These are phyloP conservation scores for Hipparchia sbordonii DNA, from an alignment of 2,888 invertebrate species.

Conservation along the genomic window DNA sequence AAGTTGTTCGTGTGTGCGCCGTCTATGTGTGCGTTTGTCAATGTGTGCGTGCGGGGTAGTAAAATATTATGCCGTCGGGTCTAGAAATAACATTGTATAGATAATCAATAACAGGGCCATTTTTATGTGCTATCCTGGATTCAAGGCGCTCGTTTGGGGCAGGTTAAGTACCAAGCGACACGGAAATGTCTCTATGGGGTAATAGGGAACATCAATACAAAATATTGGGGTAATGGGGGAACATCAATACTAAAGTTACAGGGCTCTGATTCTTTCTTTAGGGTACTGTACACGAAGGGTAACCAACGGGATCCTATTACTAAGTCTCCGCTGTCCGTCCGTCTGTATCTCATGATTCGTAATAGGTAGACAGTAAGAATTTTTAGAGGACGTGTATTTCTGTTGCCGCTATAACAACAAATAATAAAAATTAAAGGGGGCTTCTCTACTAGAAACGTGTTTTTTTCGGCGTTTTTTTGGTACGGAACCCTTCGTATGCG, in stretches of 20 bases:
- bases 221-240: neutral
- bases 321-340: too few species aligned
- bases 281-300: too few species aligned
- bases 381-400: too few species aligned
- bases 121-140: conserved; percentile 65
- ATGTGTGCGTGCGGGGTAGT: conserved; percentile 69
- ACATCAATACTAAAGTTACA: neutral
- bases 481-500: too few species aligned
- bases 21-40: conserved; percentile 33
- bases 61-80: conserved; percentile 83
- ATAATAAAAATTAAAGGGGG: too few species aligned
- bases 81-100: conserved; percentile 83
- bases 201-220: neutral
- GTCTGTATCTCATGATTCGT: too few species aligned
- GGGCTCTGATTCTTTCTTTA: neutral
- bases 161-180: conserved; percentile 36
- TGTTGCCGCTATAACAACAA: too few species aligned
- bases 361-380: too few species aligned
- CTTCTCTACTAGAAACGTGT: too few species aligned
- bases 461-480: too few species aligned
- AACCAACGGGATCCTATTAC: too few species aligned
- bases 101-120: conserved; percentile 77
- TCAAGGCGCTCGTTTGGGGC: conserved; percentile 41
- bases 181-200: conserved; percentile 4
- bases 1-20: conserved; percentile 48